Conservation (phyloP, 2,888 invertebrate genomes). For the Drosophila parthenogenetica region DNA sequence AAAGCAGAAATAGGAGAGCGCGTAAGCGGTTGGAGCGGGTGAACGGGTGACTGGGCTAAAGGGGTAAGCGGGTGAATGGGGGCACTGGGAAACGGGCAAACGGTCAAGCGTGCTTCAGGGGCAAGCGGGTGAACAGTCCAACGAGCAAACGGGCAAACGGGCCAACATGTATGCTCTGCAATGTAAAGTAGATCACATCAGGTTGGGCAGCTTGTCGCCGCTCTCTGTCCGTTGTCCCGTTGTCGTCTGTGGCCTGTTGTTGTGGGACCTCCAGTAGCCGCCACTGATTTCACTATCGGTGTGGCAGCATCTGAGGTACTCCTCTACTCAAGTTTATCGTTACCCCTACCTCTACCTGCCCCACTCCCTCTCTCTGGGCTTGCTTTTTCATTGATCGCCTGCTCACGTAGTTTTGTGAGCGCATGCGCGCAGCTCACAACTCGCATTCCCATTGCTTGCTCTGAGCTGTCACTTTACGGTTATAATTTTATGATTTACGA, state of each 20-base stretch:
- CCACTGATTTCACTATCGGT: constrained; percentile 59
- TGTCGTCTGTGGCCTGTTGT: constrained; percentile 1
- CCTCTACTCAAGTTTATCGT: not conserved
- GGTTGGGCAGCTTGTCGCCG: constrained; percentile 33
- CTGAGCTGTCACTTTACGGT: constrained; percentile 80
- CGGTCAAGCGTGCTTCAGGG: constrained; percentile 10
- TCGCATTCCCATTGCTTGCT: constrained; percentile 75
- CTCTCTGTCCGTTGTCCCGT: constrained; percentile 18
- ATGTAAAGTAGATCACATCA: constrained; percentile 80
- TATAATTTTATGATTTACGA: constrained; percentile 84
- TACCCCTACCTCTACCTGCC: not conserved
- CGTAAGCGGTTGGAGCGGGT: no score
- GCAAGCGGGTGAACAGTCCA: not conserved
- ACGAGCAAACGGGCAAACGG: not conserved
- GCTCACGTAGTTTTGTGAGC: constrained; percentile 73
- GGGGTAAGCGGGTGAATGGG: not conserved
- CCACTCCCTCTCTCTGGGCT: not conserved
- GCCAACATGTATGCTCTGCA: constrained; percentile 44
- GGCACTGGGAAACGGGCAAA: not conserved
- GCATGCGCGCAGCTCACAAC: constrained; percentile 45
- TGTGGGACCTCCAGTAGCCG: constrained; percentile 59
- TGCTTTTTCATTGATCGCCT: constrained; percentile 61
- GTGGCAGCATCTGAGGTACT: constrained; percentile 51
- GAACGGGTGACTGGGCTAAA: no score
- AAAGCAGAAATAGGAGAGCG: no score